Conservation (phyloP, 2,113 vertebrate species). For the Macquaria australasica region DNA sequence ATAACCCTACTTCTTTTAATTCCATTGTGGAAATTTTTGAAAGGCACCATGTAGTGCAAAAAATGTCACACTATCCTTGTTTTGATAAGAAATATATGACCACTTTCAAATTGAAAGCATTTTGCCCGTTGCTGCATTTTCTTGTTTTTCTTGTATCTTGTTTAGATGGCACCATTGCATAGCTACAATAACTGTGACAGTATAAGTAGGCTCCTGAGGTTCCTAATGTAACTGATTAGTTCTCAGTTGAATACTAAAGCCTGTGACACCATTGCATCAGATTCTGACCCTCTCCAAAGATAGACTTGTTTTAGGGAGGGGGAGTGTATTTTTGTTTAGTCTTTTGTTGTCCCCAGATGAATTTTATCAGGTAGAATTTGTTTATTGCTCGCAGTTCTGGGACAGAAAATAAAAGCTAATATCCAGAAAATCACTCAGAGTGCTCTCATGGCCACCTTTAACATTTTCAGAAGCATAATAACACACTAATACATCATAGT, state of each 20-base stretch:
- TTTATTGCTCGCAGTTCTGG: slow-evolving; percentile 27
- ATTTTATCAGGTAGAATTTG: slow-evolving; percentile 19
- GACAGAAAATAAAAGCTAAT: slow-evolving; percentile 57
- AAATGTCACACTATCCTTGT: background rate
- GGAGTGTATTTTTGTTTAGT: background rate
- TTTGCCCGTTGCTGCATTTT: background rate
- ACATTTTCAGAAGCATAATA: slow-evolving; percentile 55
- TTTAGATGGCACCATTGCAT: background rate
- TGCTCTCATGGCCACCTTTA: slow-evolving; percentile 58
- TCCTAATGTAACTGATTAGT: background rate
- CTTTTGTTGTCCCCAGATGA: slow-evolving; percentile 21
- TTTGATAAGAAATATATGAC: background rate
- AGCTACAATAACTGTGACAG: background rate
- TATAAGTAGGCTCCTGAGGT: background rate
- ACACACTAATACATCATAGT: slow-evolving; percentile 35
- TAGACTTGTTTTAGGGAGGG: background rate
- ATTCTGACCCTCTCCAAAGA: background rate
- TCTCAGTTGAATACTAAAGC: background rate
- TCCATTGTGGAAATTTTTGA: background rate
- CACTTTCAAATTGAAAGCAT: background rate
- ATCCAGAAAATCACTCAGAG: slow-evolving; percentile 61
- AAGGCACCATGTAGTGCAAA: background rate
- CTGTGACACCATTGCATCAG: background rate
- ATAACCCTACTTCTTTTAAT: background rate
- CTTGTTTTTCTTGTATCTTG: background rate